phyloP scores from a whole-genome alignment of 2,888 invertebrate species.

The Baccha elongata region DNA sequence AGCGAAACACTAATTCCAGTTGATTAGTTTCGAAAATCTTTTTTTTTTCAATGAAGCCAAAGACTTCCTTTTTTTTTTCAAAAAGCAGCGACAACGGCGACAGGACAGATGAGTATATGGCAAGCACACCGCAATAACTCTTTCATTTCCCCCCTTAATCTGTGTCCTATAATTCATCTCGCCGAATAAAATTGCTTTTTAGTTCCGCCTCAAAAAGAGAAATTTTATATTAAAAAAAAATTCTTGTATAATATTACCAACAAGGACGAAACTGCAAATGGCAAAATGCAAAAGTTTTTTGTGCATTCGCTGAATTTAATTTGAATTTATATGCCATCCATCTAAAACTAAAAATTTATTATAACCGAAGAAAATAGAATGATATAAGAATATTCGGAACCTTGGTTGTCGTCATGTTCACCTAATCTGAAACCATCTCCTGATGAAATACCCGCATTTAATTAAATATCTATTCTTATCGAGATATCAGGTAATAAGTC shows the following conservation, averaged over 20 bases:
- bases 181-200: slow-evolving; percentile 47
- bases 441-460: neutral
- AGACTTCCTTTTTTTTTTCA: slow-evolving; percentile 32
- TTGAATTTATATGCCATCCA: slow-evolving; percentile 43
- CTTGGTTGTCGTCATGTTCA: too few species aligned
- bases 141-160: slow-evolving; percentile 10
- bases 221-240: slow-evolving; percentile 36
- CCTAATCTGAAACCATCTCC: too few species aligned
- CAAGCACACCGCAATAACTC: slow-evolving; percentile 37
- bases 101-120: slow-evolving; percentile 5
- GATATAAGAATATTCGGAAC: too few species aligned
- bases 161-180: slow-evolving; percentile 55
- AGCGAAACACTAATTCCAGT: slow-evolving; percentile 64
- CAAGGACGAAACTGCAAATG: slow-evolving; percentile 57
- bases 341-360: slow-evolving; percentile 32
- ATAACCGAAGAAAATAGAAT: slow-evolving; percentile 15
- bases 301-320: slow-evolving; percentile 40
- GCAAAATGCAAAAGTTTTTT: slow-evolving; percentile 50
- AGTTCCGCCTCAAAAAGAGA: slow-evolving; percentile 23
- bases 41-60: slow-evolving; percentile 68
- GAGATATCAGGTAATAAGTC: slow-evolving; percentile 57
- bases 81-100: slow-evolving; percentile 10
- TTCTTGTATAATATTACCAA: slow-evolving; percentile 23
- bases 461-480: slow-evolving; percentile 46
- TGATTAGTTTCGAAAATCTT: slow-evolving; percentile 70